Evolutionary conservation across 2,113 vertebrate species (phyloP), one percentile per base, ranked within the genome.

Genomic region (Argyrosomus japonicus): DNA sequence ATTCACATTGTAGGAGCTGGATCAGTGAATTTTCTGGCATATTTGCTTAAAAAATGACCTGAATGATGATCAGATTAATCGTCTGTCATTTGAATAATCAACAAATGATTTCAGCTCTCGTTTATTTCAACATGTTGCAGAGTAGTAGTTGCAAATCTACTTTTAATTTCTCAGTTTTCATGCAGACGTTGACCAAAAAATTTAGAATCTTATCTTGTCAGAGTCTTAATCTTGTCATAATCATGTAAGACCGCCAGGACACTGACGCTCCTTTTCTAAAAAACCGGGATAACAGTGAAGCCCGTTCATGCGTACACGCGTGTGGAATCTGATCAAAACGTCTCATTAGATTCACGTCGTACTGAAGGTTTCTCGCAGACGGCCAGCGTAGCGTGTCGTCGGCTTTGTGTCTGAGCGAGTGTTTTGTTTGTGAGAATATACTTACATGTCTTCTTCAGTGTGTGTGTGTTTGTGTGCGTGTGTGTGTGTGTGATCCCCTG

Each of bases 401-500:
- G 14, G 75, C 45, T 82, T 72, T 72, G 74, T 86, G 74, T 86
- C 62, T 73, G 76, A 77, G 60, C 4, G 17, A 48, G 43, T 54
- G 70, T 77, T 88, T 73, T 76, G 79, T 76, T 78, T 89, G 84
- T 68, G 53, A 57, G 80, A 74, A 73, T 56, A 73, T 56, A 65
- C 71, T 84, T 79, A 60, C 62, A 87, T 67, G 67, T 85, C 67
- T 68, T 79, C 47, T 48, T 85, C 50, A 32, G 83, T 83, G 65
- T 67, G 57, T 63, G 64, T 72, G 63, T 74, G 53, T 68, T 54
- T 79, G 50, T 53, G 80, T 77, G 81, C 73, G 78, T 82, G 81
- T 83, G 84, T 75, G 85, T 84, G 88, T 84, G 88, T 87, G 85
- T 57, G 83, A 83, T 78, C 60, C 51, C 58, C 89, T 90, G 93